Evolutionary conservation across 2,113 vertebrate genomes (phyloP), one percentile per base, ranked within the genome.

Genomic region (Cinclus cinclus): DNA sequence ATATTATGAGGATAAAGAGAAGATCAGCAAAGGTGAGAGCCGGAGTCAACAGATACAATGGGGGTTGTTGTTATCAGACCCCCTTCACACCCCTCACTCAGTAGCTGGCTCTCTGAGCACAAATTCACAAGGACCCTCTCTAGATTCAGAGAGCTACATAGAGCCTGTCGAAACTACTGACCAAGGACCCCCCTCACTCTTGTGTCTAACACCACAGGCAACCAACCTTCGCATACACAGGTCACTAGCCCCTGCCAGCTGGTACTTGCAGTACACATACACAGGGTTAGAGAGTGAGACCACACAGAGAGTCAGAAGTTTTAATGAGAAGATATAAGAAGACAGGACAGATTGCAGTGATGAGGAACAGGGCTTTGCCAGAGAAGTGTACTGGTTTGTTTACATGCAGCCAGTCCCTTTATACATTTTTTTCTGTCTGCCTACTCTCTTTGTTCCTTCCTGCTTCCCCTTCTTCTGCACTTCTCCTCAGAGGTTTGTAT

Each of bases 151-250:
- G 39, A 37, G 7, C 14, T 62, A 4, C 9, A 37, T 37, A 37
- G 35, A 21, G 2, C 2, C 5, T 17, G 35, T 50, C 21, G 31
- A 46, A 44, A 28, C 19, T 39, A 19, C 6, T 49, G 11, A 3
- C 0, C 5, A 7, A 59, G 28, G 20, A 77, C 1, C 9, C 8
- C 30, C 9, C 16, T 74, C 4, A 1, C 4, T 62, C 23, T 35
- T 42, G 41, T 13, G 46, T 42, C 21, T 44, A 42, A 42, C 18
- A n/a, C 14, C 22, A 55, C 14, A 55, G 16, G 8, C 19, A 56
- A 21, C 16, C 1, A 2, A 7, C 30, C 7, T 23, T 13, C 46
- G 27, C 14, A 47, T 12, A 35, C 31, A 44, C 1, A 17, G 21
- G 9, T 33, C 19, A 81, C 31, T 19, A 64, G 49, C 22, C 46